Evolutionary conservation across 2,113 vertebrate species (phyloP).

Genomic region (Pelobates fuscus): DNA sequence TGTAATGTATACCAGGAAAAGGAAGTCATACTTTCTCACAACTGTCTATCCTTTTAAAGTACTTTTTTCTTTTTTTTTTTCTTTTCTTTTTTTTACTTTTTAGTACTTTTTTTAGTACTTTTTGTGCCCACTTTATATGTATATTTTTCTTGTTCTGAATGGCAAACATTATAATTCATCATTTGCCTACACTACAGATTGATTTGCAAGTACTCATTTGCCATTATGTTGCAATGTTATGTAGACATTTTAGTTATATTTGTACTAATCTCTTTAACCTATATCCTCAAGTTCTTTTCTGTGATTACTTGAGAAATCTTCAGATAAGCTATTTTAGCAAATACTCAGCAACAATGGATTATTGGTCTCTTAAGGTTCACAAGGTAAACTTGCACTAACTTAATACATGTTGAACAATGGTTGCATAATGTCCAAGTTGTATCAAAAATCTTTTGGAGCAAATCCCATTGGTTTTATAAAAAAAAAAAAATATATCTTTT

Average conservation of each 20-base stretch:
- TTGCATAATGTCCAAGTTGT: neutral
- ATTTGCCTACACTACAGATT: neutral
- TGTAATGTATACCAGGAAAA: no score
- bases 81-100: no score
- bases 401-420: neutral
- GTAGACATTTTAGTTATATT: neutral
- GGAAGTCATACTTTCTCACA: no score
- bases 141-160: no score
- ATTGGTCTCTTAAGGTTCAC: neutral
- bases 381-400: conserved; percentile 5
- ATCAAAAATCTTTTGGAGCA: neutral
- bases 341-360: neutral
- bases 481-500: no score
- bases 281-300: neutral
- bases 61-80: no score
- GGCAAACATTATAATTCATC: no score
- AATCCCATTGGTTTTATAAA: neutral
- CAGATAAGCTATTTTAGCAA: conserved; percentile 15
- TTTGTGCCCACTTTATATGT: no score
- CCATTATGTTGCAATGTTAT: neutral
- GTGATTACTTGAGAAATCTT: neutral
- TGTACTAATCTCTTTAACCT: neutral
- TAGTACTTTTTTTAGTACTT: no score
- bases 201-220: neutral
- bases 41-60: no score